Evolutionary conservation across 2,797 vertebrate species (phyloP), one percentile per base, ranked within the genome.

Genomic region (Leptodon cayanensis): DNA sequence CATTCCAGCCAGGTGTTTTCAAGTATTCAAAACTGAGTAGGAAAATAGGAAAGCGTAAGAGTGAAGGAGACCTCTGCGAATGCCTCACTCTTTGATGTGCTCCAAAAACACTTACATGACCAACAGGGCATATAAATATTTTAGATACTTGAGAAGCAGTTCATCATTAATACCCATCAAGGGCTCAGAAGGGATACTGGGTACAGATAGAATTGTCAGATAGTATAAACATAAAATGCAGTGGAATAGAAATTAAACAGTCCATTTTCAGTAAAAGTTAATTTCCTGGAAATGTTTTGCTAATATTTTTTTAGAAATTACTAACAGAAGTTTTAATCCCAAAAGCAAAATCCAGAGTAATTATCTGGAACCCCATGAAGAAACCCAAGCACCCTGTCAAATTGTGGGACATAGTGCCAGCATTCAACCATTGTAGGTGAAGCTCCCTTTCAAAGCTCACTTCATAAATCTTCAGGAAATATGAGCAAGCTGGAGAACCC

Each of bases 1-100:
- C 90, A 71, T 89, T 96, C 61, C 49, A 90, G 40, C 13, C 84
- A 94, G 79, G 89, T 95, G 72, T 82, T 94, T 76, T 65, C 61
- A 91, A 83, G 65, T 91, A 77, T 69, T 89, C 65, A 46, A 88
- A 74, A 87, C 6, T 2, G 0, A 78, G 52, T 11, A 72, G 28
- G 49, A 77, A 94, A 92, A 89, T 3, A 74, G 19, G 25, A 72
- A 91, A 89, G 18, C 3, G 0, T 33, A 70, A 59, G n/a, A 87
- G 63, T 24, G n/a, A 87, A 81, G 50, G 73, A 90, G 66, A 87
- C 3, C 44, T 70, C 83, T 92, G 39, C 2, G 3, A 87, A 47
- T 47, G 52, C 61, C 25, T 92, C 49, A 8, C 12, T 73, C 73
- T 88, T 70, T 77, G 67, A 80, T 33, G 35, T 50, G n/a, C 46